Evolutionary conservation across 2,113 vertebrate species (phyloP), one percentile per base, ranked within the genome.

Genomic region (Lates calcarifer): DNA sequence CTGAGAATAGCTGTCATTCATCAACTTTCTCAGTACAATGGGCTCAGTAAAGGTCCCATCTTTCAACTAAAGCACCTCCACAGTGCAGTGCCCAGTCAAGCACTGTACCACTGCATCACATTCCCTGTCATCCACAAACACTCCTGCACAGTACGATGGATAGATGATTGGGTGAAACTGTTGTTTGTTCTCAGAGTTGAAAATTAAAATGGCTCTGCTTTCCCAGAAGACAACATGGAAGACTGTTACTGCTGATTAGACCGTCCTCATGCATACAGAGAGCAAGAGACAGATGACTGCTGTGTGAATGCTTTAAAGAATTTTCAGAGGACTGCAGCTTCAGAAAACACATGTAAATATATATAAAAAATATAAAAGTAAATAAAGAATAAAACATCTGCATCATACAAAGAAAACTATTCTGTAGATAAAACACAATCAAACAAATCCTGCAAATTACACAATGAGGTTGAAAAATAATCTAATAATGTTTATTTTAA

Each of bases 1-100:
- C 84, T 68, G 87, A 82, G 83, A 91, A 93, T 90, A 66, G 79
- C 90, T 88, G 83, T 86, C 91, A 93, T 95, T 92, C 85, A 90
- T 93, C 92, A 93, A 73, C 67, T 78, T 83, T 88, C 89, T 74
- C 85, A 71, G 71, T 62, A 90, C 85, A 93, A 91, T 83, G 82
- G 88, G 77, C 84, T 90, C 80, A 68, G 75, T 87, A 85, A 91
- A 85, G 85, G 76, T 78, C 69, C 86, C 91, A 90, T 90, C 79
- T 74, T 89, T 91, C 89, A 88, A 84, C 81, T 62, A 56, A 90
- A 91, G 81, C 80, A 91, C 88, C 82, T 86, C 74, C 85, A 85
- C 65, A 43, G 77, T 22, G 82, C 67, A 5, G 39, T 67, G 90
- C 87, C 83, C 87, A 79, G 79, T 83, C 26, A 49, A 84, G 84